Conservation (phyloP, 64 coral and sea anemone genomes). For the Anthopleura sola region DNA sequence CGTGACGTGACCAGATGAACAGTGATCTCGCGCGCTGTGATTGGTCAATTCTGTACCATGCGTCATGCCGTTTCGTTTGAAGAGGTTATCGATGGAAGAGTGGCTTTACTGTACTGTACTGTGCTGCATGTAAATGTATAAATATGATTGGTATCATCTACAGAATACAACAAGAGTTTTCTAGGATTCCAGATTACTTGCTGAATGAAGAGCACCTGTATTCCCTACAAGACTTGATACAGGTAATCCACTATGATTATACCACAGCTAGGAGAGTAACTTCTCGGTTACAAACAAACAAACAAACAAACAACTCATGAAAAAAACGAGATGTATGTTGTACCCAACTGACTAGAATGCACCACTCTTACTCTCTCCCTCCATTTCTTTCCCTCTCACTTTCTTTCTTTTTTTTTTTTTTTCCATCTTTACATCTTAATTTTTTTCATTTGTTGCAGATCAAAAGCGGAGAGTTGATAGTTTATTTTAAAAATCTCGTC, state of each 20-base stretch:
- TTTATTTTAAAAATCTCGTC: slow-evolving; percentile 43
- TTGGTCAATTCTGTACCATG: too few relatives aligned
- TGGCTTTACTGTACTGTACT: too few relatives aligned
- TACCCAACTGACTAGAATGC: background rate
- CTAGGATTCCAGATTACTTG: slow-evolving; percentile 63
- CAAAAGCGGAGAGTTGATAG: slow-evolving; percentile 26
- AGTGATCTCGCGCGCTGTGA: background rate
- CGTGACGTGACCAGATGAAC: too few relatives aligned
- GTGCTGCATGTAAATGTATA: too few relatives aligned
- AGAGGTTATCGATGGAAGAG: too few relatives aligned
- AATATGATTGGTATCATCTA: background rate
- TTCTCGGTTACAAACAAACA: too few relatives aligned
- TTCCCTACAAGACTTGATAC: slow-evolving; percentile 76
- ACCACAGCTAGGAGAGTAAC: background rate
- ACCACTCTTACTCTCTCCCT: background rate
- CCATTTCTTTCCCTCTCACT: background rate
- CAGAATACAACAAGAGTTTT: slow-evolving; percentile 68
- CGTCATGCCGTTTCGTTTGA: too few relatives aligned
- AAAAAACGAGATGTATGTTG: too few relatives aligned
- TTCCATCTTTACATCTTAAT: background rate
- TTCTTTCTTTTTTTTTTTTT: background rate
- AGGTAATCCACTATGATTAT: slow-evolving; percentile 16
- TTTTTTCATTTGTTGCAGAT: background rate
- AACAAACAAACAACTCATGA: too few relatives aligned
- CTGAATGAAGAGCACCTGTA: slow-evolving; percentile 63